A percentile compares a stretch with the other conserved stretches of the same genome.
phyloP scores from a whole-genome alignment of 2,888 invertebrate species.

The Lydus trimaculatus region DNA sequence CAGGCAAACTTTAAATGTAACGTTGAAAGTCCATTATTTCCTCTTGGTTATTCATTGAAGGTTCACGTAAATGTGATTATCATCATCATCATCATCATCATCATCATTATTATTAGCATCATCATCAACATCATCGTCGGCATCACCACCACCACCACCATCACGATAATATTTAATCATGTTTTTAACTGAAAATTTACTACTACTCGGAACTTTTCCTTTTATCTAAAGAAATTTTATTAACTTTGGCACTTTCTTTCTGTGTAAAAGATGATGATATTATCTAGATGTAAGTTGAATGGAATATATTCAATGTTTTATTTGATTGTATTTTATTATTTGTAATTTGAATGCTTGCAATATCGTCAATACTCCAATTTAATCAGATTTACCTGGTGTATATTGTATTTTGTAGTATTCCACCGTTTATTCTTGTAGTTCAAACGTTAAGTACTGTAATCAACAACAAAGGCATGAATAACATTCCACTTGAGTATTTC shows the following conservation, averaged over 20 bases:
- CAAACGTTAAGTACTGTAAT: constrained; percentile 24
- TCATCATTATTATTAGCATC: not conserved
- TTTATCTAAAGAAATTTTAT: constrained; percentile 22
- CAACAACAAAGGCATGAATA: constrained; percentile 25
- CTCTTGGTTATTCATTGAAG: constrained; percentile 19
- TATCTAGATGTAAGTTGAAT: constrained; percentile 17
- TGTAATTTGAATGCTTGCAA: constrained; percentile 11
- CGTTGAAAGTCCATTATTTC: constrained; percentile 25
- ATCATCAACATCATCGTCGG: not conserved
- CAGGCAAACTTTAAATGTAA: constrained; percentile 21
- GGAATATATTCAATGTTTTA: constrained; percentile 13
- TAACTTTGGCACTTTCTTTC: constrained; percentile 4
- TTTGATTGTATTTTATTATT: not conserved
- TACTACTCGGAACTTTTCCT: constrained; percentile 24
- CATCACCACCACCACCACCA: no score
- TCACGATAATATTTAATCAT: constrained; percentile 19
- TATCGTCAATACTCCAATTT: constrained; percentile 17
- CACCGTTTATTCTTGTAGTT: constrained; percentile 13
- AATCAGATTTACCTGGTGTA: constrained; percentile 19
- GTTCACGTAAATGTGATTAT: constrained; percentile 25
- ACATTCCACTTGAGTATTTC: constrained; percentile 14
- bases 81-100: constrained; percentile 9
- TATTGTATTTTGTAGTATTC: constrained; percentile 16
- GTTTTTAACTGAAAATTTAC: constrained; percentile 29
- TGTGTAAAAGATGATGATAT: constrained; percentile 15